phyloP scores from a whole-genome alignment of 2,888 invertebrate genomes.

The Hofmannophila pseudospretella region DNA sequence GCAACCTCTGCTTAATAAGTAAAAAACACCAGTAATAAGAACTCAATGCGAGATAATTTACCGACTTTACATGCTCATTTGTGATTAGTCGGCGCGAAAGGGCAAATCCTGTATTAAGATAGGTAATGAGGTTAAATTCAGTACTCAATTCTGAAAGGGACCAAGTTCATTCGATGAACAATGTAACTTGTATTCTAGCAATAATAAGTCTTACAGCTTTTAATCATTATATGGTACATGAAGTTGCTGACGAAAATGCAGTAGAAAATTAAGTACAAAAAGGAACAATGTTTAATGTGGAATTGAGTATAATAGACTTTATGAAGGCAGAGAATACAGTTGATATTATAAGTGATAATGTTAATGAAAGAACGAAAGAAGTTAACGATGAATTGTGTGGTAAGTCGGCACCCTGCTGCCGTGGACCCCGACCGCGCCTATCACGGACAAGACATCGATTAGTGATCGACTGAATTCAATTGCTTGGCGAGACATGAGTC shows the following conservation, averaged over 20 bases:
- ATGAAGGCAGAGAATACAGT: slow-evolving; percentile 49
- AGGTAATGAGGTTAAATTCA: slow-evolving; percentile 77
- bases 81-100: slow-evolving; percentile 78
- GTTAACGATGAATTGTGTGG: slow-evolving; percentile 79
- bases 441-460: slow-evolving; percentile 78
- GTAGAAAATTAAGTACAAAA: slow-evolving; percentile 73
- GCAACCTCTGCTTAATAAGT: slow-evolving; percentile 56
- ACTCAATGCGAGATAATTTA: slow-evolving; percentile 76
- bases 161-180: slow-evolving; percentile 32
- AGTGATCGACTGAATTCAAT: slow-evolving; percentile 79
- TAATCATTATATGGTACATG: slow-evolving; percentile 38
- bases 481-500: slow-evolving; percentile 71
- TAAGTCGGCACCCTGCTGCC: slow-evolving; percentile 78
- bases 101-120: slow-evolving; percentile 78
- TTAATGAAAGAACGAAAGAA: slow-evolving; percentile 76
- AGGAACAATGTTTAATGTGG: slow-evolving; percentile 57
- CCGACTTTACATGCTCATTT: slow-evolving; percentile 76
- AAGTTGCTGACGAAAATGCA: slow-evolving; percentile 69
- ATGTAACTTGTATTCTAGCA: slow-evolving; percentile 49
- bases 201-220: slow-evolving; percentile 45
- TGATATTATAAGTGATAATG: slow-evolving; percentile 54
- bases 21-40: slow-evolving; percentile 66
- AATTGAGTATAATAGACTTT: slow-evolving; percentile 58
- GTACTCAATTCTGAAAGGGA: slow-evolving; percentile 37
- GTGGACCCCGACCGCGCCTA: slow-evolving; percentile 74